These are phyloP conservation scores for Dascillus cervinus DNA, from an alignment of 2,888 invertebrate species.

Conservation along the genomic window DNA sequence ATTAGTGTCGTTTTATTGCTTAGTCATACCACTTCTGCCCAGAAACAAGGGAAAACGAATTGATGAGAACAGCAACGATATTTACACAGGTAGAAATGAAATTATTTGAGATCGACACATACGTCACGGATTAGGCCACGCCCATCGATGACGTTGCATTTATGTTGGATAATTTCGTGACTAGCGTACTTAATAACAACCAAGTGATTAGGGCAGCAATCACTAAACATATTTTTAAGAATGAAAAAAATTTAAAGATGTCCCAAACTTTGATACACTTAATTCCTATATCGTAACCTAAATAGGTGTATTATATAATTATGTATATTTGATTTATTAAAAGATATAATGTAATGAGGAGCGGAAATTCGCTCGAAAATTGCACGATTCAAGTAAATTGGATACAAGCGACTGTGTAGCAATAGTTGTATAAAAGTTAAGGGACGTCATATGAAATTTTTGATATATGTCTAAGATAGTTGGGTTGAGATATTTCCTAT, in stretches of 20 bases:
- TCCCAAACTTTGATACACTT: conserved; percentile 34
- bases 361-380: too few species aligned
- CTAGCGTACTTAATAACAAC: conserved; percentile 19
- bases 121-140: too few species aligned
- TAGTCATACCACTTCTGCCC: conserved; percentile 36
- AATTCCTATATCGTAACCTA: conserved; percentile 9
- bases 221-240: conserved; percentile 31
- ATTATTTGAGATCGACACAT: too few species aligned
- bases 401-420: conserved; percentile 17
- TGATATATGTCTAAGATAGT: conserved; percentile 34
- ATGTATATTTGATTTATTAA: too few species aligned
- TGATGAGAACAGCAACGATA: too few species aligned
- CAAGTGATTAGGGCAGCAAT: conserved; percentile 33
- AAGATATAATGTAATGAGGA: too few species aligned
- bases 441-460: conserved; percentile 41
- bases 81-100: too few species aligned
- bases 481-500: conserved; percentile 22
- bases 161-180: conserved; percentile 31
- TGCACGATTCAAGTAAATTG: conserved; percentile 14
- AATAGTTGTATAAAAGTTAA: conserved; percentile 39
- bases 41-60: too few species aligned
- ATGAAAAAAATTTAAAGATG: conserved; percentile 14
- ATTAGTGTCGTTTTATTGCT: conserved; percentile 37
- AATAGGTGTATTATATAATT: too few species aligned
- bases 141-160: too few species aligned